Conservation (phyloP, 2,113 vertebrate species). For the Pionites leucogaster region DNA sequence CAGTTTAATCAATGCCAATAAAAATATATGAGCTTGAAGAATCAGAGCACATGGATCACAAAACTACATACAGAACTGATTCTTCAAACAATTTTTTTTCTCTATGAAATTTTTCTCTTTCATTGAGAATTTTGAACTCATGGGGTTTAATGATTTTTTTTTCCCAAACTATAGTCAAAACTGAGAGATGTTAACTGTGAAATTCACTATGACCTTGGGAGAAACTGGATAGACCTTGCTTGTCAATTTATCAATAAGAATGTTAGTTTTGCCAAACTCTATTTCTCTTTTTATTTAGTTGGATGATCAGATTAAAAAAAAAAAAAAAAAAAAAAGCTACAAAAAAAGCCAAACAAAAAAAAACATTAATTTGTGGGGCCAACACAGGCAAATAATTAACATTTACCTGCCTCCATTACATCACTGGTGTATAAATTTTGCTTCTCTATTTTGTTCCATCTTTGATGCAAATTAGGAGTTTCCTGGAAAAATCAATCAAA, state of each 20-base stretch:
- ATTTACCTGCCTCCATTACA: background rate
- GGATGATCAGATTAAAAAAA: background rate
- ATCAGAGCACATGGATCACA: background rate
- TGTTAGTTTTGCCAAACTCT: background rate
- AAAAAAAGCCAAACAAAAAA: too few relatives aligned
- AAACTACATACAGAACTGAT: background rate
- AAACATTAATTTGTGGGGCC: background rate
- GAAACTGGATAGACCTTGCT: background rate
- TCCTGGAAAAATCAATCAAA: conserved; percentile 52
- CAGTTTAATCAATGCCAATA: background rate
- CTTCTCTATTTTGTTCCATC: background rate
- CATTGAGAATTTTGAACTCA: background rate
- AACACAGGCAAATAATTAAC: background rate
- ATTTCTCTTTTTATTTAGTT: background rate
- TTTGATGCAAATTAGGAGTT: conserved; percentile 26
- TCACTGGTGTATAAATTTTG: background rate
- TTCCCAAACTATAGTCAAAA: background rate
- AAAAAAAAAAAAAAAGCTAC: too few relatives aligned
- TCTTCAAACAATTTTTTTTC: background rate
- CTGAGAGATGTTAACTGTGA: background rate
- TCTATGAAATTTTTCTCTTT: background rate
- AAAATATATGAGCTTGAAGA: background rate
- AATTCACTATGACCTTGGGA: background rate
- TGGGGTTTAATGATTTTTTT: background rate
- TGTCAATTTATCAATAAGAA: background rate